Percentiles rank a stretch among this genome's conserved stretches.
phyloP scores from a whole-genome alignment of 2,113 vertebrate species.

The Phoxinus phoxinus region DNA sequence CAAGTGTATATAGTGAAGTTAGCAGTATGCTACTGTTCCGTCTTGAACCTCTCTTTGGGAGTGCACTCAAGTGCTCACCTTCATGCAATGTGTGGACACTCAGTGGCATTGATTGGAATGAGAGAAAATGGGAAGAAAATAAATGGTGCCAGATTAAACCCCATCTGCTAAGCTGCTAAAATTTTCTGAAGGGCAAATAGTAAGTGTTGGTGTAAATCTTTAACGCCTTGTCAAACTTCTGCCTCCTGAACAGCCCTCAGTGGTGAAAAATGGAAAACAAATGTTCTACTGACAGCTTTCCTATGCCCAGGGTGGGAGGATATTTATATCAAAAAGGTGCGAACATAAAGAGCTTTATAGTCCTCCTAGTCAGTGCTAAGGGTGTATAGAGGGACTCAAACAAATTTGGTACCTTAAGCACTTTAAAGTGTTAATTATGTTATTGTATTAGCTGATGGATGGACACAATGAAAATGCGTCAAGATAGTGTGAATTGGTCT shows the following conservation, averaged over 20 bases:
- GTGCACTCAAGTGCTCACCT: constrained; percentile 1
- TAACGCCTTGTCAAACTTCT: constrained; percentile 77
- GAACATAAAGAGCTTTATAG: constrained; percentile 75
- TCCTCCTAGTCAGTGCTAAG: constrained; percentile 67
- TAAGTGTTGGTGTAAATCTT: constrained; percentile 73
- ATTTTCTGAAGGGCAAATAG: constrained; percentile 76
- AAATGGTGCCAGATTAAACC: constrained; percentile 68
- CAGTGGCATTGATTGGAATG: constrained; percentile 34
- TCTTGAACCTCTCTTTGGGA: neutral
- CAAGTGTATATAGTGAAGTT: neutral
- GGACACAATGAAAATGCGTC: constrained; percentile 19
- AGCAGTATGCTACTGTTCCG: neutral
- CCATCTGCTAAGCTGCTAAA: constrained; percentile 75
- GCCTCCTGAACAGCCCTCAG: constrained; percentile 74
- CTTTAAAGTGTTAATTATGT: constrained; percentile 53
- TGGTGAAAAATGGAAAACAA: constrained; percentile 85
- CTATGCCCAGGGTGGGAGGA: constrained; percentile 78
- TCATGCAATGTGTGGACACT: neutral
- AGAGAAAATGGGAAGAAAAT: constrained; percentile 55
- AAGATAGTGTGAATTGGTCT: constrained; percentile 50
- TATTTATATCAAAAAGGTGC: constrained; percentile 82
- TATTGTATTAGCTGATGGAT: constrained; percentile 45
- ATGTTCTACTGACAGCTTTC: constrained; percentile 82
- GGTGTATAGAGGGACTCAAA: constrained; percentile 49
- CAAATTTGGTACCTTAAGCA: constrained; percentile 51